These are phyloP conservation scores for Rhea americana DNA, from an alignment of 2,113 vertebrate species.

Conservation along the genomic window DNA sequence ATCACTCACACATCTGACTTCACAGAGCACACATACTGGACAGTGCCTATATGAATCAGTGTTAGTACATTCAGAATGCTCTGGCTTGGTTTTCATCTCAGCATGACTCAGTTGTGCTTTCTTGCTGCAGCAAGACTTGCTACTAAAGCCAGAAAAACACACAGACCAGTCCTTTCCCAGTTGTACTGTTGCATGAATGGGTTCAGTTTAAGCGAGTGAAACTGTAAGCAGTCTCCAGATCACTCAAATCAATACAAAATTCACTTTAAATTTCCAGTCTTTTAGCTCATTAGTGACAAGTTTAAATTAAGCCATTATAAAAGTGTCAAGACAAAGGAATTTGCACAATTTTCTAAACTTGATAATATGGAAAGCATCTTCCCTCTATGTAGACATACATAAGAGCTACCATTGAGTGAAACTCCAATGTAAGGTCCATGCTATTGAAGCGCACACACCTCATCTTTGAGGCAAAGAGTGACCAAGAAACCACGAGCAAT, in stretches of 20 bases:
- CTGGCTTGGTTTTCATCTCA: background rate
- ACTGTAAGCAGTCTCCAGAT: background rate
- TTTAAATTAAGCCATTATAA: background rate
- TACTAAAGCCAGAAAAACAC: background rate
- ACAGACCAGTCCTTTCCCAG: background rate
- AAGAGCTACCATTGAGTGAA: background rate
- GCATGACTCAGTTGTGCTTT: background rate
- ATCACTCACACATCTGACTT: background rate
- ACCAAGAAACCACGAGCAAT: background rate
- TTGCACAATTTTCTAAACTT: background rate
- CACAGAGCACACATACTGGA: background rate
- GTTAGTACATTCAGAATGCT: background rate
- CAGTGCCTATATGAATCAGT: background rate
- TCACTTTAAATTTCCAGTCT: background rate
- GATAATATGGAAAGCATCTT: background rate
- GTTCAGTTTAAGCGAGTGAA: background rate
- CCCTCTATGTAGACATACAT: background rate
- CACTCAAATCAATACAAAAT: background rate
- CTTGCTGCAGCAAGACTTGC: background rate
- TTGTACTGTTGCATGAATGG: background rate
- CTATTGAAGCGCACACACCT: background rate
- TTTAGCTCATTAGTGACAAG: background rate
- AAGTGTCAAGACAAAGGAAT: background rate
- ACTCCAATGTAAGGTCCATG: background rate
- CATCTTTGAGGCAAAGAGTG: background rate